Base-by-base conservation (phyloP, 2,797 vertebrate species). In the Heterohyrax brucei region DNA sequence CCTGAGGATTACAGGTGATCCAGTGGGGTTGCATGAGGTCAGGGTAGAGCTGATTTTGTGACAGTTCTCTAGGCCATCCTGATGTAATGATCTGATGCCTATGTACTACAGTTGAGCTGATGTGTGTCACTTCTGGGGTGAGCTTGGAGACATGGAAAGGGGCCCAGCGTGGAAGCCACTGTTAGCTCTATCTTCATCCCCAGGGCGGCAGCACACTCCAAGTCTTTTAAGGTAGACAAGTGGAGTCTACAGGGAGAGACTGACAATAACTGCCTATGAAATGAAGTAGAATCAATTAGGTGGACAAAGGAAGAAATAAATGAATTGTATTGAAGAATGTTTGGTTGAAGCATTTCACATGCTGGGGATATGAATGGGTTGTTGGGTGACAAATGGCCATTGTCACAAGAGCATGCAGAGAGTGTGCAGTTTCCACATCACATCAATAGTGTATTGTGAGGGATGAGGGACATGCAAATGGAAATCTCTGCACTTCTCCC, bases 231-330 rank as follows among this genome's bases (percentile, higher is more conserved):
- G 56, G 10, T 2, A 39, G 33, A 19, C 12, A 24, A 33, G 28
- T n/a, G 44, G 21, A 12, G 21, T 10, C 0, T 28, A 0, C 13
- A 26, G 64, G 0, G 5, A 50, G 10, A n/a, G 3, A 46, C 39
- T 13, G 44, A 5, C n/a, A 48, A 26, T 19, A 50, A 44, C 64
- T 5, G 28, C 14, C 1, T 33, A 4, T 82, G 75, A 79, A 46
- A 26, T 50, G 7, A 7, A 28, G 16, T 53, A n/a, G 24, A 26
- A 28, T 59, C 50, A 19, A 16, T 1, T 28, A 8, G 16, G 28
- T 39, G 18, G 83, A 28, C n/a, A 62, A 78, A 72, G 26, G 26
- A 83, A 62, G 26, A n/a, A 48, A 91, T 16, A 10, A 30, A 21
- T 10, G 18, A 56, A 61, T 19, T 46, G 46, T 50, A 19, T n/a